Evolutionary conservation across 2,888 invertebrate species (phyloP).

Genomic region (Caenorhabditis virilis): DNA sequence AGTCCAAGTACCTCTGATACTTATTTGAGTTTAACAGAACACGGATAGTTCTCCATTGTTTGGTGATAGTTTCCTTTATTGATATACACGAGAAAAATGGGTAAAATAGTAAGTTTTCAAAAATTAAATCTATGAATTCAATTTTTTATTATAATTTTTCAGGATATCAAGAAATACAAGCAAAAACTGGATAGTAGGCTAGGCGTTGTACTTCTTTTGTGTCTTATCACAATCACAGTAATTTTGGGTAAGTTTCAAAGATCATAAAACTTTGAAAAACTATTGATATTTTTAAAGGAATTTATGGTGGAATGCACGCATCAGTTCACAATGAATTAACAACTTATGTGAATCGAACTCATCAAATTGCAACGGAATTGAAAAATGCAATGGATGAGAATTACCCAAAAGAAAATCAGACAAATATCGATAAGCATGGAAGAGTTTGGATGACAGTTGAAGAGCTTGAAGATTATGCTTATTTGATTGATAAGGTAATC

Average conservation of each 20-base stretch:
- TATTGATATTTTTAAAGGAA: slow-evolving; percentile 11
- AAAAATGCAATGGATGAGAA: slow-evolving; percentile 52
- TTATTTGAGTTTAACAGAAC: no score
- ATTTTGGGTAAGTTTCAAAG: slow-evolving; percentile 38
- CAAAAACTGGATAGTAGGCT: slow-evolving; percentile 59
- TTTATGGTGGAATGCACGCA: slow-evolving; percentile 59
- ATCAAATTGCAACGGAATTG: slow-evolving; percentile 56
- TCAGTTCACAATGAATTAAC: slow-evolving; percentile 53
- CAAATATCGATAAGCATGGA: slow-evolving; percentile 36
- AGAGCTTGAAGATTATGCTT: slow-evolving; percentile 48
- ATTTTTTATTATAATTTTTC: slow-evolving; percentile 13
- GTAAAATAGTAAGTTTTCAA: not conserved
- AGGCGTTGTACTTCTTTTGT: slow-evolving; percentile 51
- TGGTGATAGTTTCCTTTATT: no score
- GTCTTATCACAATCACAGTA: slow-evolving; percentile 55
- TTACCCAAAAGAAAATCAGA: slow-evolving; percentile 46
- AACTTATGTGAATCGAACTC: slow-evolving; percentile 55
- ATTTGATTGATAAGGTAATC: slow-evolving; percentile 40
- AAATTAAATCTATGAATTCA: not conserved
- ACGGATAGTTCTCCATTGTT: no score
- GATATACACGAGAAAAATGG: not conserved
- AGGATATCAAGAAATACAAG: slow-evolving; percentile 63
- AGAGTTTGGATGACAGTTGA: slow-evolving; percentile 53
- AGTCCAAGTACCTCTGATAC: no score
- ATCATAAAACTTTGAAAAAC: no score